Conservation (phyloP, 2,888 invertebrate genomes). For the Drosophila hamatofila region DNA sequence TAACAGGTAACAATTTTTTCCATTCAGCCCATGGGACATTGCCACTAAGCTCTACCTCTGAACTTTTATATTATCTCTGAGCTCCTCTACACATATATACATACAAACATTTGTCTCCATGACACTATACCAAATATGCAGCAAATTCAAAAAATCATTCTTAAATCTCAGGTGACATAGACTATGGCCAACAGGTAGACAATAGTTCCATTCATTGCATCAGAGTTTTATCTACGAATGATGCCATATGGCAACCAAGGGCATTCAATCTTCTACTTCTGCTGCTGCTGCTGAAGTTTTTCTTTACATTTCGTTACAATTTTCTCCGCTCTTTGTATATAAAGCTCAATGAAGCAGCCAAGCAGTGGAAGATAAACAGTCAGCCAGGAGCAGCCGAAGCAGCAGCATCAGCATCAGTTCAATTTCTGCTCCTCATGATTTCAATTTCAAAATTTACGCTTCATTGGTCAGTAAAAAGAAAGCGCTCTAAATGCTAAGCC, state of each 20-base stretch:
- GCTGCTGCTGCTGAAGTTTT: conserved; percentile 3
- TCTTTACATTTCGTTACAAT: conserved; percentile 12
- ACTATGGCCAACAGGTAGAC: not conserved
- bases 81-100: too few species aligned
- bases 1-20: too few species aligned
- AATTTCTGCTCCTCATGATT: conserved; percentile 63
- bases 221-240: not conserved
- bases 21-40: too few species aligned
- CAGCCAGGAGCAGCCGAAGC: conserved; percentile 41
- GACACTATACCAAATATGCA: too few species aligned
- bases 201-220: not conserved
- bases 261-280: not conserved
- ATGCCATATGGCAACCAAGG: conserved; percentile 7
- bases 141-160: not conserved
- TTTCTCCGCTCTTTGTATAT: conserved; percentile 41
- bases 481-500: not conserved
- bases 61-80: too few species aligned
- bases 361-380: conserved; percentile 61
- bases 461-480: conserved; percentile 69
- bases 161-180: not conserved
- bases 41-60: too few species aligned
- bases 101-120: too few species aligned
- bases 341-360: conserved; percentile 75
- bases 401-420: conserved; percentile 7
- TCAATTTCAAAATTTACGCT: conserved; percentile 78